A percentile compares a stretch with the other conserved stretches of the same genome.
These are phyloP conservation scores for Sebastes goodei DNA, from an alignment of 2,797 vertebrate species.

Conservation along the genomic window DNA sequence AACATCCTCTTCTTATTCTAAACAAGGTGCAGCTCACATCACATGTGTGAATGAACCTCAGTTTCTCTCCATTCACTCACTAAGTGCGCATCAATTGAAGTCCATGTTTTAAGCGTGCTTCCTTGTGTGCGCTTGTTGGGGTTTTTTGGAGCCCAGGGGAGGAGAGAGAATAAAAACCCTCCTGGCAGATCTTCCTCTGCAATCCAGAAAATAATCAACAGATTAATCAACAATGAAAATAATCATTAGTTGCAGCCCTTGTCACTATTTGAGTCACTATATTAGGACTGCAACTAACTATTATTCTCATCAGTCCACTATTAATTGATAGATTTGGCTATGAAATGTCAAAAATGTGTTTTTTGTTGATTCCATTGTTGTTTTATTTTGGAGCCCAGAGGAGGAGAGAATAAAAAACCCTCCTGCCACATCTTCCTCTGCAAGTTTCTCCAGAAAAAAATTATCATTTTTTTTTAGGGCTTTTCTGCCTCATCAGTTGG, in stretches of 20 bases:
- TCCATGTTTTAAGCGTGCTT: slow-evolving; percentile 21
- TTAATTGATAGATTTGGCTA: background rate
- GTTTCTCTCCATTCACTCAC: background rate
- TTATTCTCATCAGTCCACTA: background rate
- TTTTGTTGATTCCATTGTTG: background rate
- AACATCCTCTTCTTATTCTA: background rate
- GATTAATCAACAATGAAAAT: too few relatives aligned
- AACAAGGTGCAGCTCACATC: background rate
- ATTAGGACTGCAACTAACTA: background rate
- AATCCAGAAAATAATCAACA: background rate
- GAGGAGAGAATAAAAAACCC: background rate
- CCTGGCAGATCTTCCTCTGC: background rate
- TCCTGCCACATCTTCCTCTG: background rate
- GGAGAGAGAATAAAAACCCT: background rate
- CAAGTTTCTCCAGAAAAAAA: background rate
- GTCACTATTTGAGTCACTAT: background rate
- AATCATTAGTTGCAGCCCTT: too few relatives aligned
- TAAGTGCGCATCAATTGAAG: slow-evolving; percentile 18
- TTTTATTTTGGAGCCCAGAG: background rate
- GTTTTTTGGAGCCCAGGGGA: background rate
- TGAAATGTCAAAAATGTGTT: background rate
- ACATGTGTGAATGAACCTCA: background rate
- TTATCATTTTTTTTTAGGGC: background rate
- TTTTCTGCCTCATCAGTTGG: slow-evolving; percentile 38
- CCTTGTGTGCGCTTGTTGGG: background rate